Percentiles rank a stretch among this genome's conserved stretches.
These are phyloP conservation scores for Microcebus griseorufus DNA, from an alignment of 2,113 vertebrate species.

Conservation along the genomic window DNA sequence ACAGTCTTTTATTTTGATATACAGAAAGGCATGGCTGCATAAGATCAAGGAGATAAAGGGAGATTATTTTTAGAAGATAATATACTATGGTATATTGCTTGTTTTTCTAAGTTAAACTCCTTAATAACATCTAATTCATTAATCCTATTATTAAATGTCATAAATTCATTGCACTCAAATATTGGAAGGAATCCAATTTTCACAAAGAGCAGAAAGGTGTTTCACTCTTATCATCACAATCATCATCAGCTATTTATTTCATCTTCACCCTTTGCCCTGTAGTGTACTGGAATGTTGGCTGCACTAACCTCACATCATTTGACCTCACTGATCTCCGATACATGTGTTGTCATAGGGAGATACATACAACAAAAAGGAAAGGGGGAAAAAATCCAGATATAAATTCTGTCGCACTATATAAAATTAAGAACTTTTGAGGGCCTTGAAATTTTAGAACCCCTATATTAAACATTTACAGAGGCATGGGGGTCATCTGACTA, in stretches of 20 bases:
- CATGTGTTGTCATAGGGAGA: neutral
- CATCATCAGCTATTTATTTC: neutral
- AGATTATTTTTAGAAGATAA: constrained; percentile 35
- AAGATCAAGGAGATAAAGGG: neutral
- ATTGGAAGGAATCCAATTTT: neutral
- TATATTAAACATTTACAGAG: neutral
- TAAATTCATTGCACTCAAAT: neutral
- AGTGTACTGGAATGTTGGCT: neutral
- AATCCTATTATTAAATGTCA: constrained; percentile 24
- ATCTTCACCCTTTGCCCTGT: neutral
- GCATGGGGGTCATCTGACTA: neutral
- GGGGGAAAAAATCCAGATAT: neutral
- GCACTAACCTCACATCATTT: neutral
- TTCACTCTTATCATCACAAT: neutral
- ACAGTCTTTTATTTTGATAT: constrained; percentile 20
- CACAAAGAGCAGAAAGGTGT: neutral
- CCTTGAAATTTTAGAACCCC: neutral
- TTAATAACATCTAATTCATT: constrained; percentile 25
- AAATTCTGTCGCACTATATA: neutral
- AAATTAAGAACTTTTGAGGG: neutral
- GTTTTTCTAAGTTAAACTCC: neutral
- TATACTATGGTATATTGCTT: neutral
- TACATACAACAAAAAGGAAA: neutral
- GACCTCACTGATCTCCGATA: neutral
- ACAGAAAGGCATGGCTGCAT: neutral